Evolutionary conservation across 2,797 vertebrate species (phyloP), one percentile per base, ranked within the genome.

Genomic region (Hydrolagus colliei): DNA sequence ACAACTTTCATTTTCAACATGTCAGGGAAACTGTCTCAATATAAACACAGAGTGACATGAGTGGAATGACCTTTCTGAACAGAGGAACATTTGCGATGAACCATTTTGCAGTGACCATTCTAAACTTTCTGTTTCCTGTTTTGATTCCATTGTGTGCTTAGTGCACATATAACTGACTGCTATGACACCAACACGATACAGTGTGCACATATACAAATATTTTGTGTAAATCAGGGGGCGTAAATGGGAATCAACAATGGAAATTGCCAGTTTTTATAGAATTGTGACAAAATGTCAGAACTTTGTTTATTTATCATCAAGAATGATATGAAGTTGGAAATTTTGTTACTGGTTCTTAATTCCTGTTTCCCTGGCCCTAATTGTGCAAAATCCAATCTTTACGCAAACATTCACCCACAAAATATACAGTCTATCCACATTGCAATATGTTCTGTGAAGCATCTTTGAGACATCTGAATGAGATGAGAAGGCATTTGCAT

Each of bases 241-340:
- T 41, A 84, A 65, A 41, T 68, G 32, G 79, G 22, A 84, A 84
- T 68, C 68, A 32, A 65, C 79, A 84, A 71, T 84, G 79, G 41
- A 68, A 82, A 84, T 13, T 41, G 63, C 11, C 65, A 68, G 18
- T 27, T 68, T 84, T 84, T 67, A 67, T 68, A 68, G 32, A 84
- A 84, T 35, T 80, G 78, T 65, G 67, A 22, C 62, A 80, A 84
- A 10, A 27, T 18, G 67, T 68, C 68, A 65, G 68, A 41, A 84
- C 79, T 84, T 84, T 84, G 79, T 84, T 41, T 32, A 68, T 68
- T 71, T 20, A 84, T 35, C 63, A 84, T 65, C 79, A 84, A 20
- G 9, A 41, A 32, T 68, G 79, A 84, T 84, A 84, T 9, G 32
- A 84, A 18, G 16, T 20, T 63, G 67, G 79, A 32, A 84, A 84